Percentiles rank a stretch among this genome's conserved stretches.
Conservation (phyloP, 2,797 vertebrate genomes). For the Galagoides demidoff region DNA sequence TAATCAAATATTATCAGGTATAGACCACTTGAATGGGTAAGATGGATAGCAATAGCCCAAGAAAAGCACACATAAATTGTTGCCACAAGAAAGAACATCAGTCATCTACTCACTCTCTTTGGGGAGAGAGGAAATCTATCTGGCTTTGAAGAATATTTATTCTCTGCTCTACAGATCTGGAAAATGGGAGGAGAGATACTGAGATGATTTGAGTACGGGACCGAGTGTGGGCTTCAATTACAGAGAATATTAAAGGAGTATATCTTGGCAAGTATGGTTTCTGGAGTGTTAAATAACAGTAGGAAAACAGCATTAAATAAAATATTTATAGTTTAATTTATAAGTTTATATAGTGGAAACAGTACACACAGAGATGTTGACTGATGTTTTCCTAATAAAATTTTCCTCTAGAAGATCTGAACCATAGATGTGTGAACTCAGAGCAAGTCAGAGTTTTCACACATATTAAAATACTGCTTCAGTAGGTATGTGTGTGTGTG, state of each 20-base stretch:
- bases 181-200: conserved; percentile 52
- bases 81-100: conserved; percentile 26
- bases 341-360: conserved; percentile 23
- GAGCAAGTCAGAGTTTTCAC: neutral
- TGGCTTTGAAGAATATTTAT: conserved; percentile 61
- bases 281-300: neutral
- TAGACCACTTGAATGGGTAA: conserved; percentile 1
- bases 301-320: conserved; percentile 52
- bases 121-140: conserved; percentile 37
- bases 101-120: conserved; percentile 61
- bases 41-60: conserved; percentile 28
- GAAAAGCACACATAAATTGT: conserved; percentile 49
- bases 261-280: conserved; percentile 35
- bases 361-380: neutral
- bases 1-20: conserved; percentile 49
- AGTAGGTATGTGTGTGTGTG: neutral
- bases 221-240: neutral
- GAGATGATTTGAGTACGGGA: conserved; percentile 11
- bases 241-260: neutral
- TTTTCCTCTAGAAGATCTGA: conserved; percentile 10
- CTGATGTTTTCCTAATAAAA: neutral
- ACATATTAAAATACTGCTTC: neutral
- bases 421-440: neutral
- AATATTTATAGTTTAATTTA: conserved; percentile 55
- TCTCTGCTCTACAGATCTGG: conserved; percentile 43